A percentile compares a stretch with the other conserved stretches of the same genome.
Evolutionary conservation across 2,888 invertebrate genomes (phyloP).

Genomic region (Cryptocheilus praepositus): DNA sequence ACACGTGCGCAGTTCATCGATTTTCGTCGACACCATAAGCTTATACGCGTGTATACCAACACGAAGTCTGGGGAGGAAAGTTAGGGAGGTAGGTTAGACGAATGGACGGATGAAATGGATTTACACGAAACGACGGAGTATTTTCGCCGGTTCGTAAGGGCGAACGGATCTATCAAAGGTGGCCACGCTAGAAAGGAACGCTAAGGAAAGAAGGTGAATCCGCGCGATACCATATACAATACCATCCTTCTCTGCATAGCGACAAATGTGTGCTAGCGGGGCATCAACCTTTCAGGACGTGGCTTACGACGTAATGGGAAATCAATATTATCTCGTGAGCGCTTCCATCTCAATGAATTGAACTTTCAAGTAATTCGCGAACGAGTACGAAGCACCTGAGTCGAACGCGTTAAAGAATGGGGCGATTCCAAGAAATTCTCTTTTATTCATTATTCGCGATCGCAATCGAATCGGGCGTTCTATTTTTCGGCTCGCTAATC

Average conservation of each 20-base stretch:
- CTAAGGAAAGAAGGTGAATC: slow-evolving; percentile 22
- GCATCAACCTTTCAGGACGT: slow-evolving; percentile 55
- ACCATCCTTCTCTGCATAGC: slow-evolving; percentile 38
- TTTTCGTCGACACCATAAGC: slow-evolving; percentile 32
- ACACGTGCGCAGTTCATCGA: slow-evolving; percentile 41
- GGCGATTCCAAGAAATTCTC: neutral
- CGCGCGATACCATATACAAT: slow-evolving; percentile 55
- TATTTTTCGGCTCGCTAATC: too few relatives aligned
- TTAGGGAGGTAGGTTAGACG: slow-evolving; percentile 25
- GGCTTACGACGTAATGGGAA: slow-evolving; percentile 63
- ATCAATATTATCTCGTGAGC: slow-evolving; percentile 60
- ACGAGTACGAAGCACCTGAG: neutral
- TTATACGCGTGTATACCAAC: too few relatives aligned
- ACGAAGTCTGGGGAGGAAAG: slow-evolving; percentile 14
- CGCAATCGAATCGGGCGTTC: neutral
- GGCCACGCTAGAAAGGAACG: slow-evolving; percentile 11
- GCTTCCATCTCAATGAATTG: slow-evolving; percentile 15
- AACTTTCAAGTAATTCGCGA: slow-evolving; percentile 13
- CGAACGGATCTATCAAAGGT: slow-evolving; percentile 40
- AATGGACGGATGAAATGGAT: slow-evolving; percentile 52
- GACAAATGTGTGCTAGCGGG: slow-evolving; percentile 60
- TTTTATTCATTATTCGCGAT: slow-evolving; percentile 9
- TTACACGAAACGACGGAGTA: slow-evolving; percentile 44
- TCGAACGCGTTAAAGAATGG: neutral
- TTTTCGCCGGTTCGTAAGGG: slow-evolving; percentile 50